Conservation (phyloP, 92 coral and sea anemone genomes). For the Zoanthus sansibaricus region DNA sequence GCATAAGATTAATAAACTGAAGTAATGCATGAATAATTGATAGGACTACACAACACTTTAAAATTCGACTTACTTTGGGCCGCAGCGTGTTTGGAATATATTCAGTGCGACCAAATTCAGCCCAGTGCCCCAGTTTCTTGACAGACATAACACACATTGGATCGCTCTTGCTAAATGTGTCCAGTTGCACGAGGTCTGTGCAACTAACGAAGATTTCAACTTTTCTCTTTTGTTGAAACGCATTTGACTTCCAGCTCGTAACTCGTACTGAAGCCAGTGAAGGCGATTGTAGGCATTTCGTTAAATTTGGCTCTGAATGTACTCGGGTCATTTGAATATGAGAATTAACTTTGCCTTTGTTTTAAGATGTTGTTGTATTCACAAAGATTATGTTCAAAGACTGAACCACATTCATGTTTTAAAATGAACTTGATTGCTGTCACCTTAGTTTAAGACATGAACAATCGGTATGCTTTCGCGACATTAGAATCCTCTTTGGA, state of each 20-base stretch:
- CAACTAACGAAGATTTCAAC: conserved; percentile 82
- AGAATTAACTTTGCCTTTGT: neutral
- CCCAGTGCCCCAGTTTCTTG: conserved; percentile 92
- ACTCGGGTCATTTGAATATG: conserved; percentile 13
- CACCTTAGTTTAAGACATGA: neutral
- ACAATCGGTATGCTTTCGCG: neutral
- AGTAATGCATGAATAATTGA: no score
- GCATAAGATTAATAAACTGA: no score
- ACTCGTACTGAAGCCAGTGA: conserved; percentile 7
- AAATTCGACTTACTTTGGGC: conserved; percentile 75
- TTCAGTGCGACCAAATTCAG: conserved; percentile 93
- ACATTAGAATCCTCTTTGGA: neutral
- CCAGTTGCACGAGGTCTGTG: conserved; percentile 85
- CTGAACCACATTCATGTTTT: neutral
- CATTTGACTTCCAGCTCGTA: conserved; percentile 52
- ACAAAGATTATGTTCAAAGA: neutral
- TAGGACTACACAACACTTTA: no score
- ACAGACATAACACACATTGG: conserved; percentile 89
- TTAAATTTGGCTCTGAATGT: conserved; percentile 23
- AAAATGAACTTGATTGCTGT: neutral
- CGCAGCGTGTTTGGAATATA: conserved; percentile 87
- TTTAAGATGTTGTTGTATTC: neutral
- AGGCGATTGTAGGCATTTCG: neutral
- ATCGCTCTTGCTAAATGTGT: conserved; percentile 88
- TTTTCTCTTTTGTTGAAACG: conserved; percentile 77